Base-by-base conservation (phyloP, 2,888 invertebrate genomes). In the Hyposoter dolosus region DNA sequence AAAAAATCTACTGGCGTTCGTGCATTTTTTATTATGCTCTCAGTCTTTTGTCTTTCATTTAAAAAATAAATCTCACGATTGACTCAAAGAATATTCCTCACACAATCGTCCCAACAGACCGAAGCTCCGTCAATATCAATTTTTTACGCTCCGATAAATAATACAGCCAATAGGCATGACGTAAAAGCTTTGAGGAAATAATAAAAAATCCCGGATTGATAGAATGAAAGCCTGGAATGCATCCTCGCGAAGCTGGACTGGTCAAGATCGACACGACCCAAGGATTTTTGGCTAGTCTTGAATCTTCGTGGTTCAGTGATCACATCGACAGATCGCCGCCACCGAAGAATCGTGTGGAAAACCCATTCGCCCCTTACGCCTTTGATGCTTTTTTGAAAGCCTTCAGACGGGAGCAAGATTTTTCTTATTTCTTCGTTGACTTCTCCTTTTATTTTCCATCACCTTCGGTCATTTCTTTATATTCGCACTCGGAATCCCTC, bases 281-380 rank as follows among this genome's bases (percentile, higher is more conserved):
- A 43, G 75, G 65, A 47, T 79, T 88, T 89, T 71, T 86, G 88
- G 86, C 85, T 84, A 88, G 86, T 82, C 85, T 86, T 80, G 40
- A 10, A 40, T 72, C 75, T 71, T 68, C n/a, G 71, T 53, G 75
- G 71, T 69, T 53, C 69, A 43, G 35, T 35, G 60, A 84, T 40
- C 68, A 40, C 50, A 75, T 81, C 82, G 80, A 81, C 28, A 40
- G 40, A 7, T 28, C 28, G 28, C 9, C 40, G 40, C 40, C 69
- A 60, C 63, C 56, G 45, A 45, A 78, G 74, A 75, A 84, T 75
- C 53, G 75, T 81, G 72, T 81, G 72, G 74, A 45, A 75, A 43
- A 19, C 69, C 60, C 40, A 50, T 28, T 76, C 43, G 32, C 17
- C 23, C 10, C 47, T 47, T 53, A 74, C 45, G 47, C 80, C 80